phyloP scores from a whole-genome alignment of 2,797 vertebrate genomes.

The Ctenosaura bakeri region DNA sequence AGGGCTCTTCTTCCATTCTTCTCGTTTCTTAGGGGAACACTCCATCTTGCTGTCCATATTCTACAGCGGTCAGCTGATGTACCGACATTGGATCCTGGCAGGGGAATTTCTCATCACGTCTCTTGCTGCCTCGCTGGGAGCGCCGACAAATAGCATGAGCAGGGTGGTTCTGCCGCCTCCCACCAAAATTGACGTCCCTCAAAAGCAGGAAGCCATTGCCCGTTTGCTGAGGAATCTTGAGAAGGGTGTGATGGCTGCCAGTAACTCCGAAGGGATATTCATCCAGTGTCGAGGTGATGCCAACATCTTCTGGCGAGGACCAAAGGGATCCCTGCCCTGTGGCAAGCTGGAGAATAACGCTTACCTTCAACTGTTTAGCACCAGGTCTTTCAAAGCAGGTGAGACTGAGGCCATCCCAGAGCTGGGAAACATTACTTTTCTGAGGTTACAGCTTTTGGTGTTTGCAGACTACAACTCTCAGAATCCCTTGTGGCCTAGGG shows the following conservation, averaged over 20 bases:
- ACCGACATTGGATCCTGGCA: constrained; percentile 73
- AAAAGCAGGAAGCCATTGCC: constrained; percentile 40
- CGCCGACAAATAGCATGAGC: constrained; percentile 62
- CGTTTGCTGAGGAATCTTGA: constrained; percentile 85
- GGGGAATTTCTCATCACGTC: constrained; percentile 79
- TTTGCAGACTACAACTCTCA: neutral
- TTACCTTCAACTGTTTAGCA: constrained; percentile 82
- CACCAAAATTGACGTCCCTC: neutral
- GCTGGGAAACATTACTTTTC: neutral
- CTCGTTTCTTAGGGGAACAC: constrained; percentile 73
- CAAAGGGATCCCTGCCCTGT: neutral
- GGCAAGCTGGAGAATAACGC: constrained; percentile 83
- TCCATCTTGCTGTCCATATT: constrained; percentile 82
- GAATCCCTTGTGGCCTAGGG: neutral
- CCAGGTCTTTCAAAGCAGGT: constrained; percentile 81
- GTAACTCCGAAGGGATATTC: constrained; percentile 83
- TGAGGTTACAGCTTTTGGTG: neutral
- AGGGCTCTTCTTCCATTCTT: neutral
- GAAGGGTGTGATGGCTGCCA: constrained; percentile 84
- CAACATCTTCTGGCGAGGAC: constrained; percentile 85
- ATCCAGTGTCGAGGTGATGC: constrained; percentile 80
- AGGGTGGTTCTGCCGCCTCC: constrained; percentile 71
- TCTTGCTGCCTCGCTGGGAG: constrained; percentile 40
- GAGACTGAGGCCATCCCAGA: neutral
- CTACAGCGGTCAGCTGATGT: constrained; percentile 83